phyloP scores from a whole-genome alignment of 2,113 vertebrate species.

The Anguilla japonica region DNA sequence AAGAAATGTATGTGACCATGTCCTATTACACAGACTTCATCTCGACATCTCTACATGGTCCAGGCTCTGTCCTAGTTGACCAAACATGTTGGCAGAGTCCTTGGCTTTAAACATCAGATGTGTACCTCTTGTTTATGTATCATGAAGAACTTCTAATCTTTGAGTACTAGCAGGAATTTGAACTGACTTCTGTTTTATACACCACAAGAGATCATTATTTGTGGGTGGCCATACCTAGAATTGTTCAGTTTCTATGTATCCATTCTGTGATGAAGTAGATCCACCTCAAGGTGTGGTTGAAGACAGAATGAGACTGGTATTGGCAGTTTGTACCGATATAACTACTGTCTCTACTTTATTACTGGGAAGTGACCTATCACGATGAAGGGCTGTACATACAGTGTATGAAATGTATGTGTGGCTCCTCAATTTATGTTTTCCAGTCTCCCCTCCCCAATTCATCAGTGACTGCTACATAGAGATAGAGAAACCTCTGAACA shows the following conservation, averaged over 20 bases:
- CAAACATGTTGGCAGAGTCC: too few species aligned
- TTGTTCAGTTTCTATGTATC: background rate
- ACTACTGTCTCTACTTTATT: too few species aligned
- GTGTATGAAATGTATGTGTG: background rate
- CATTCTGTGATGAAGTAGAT: background rate
- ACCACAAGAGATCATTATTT: background rate
- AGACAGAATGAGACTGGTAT: background rate
- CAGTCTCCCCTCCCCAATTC: background rate
- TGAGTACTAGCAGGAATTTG: too few species aligned
- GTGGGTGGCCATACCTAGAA: background rate
- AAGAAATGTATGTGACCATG: background rate
- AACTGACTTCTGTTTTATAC: too few species aligned
- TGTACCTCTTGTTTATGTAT: too few species aligned
- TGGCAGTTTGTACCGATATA: too few species aligned
- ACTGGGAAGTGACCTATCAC: background rate
- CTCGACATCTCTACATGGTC: too few species aligned
- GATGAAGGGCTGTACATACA: background rate
- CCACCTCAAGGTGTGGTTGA: background rate
- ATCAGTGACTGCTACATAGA: too few species aligned
- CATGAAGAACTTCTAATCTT: too few species aligned
- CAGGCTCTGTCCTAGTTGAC: too few species aligned
- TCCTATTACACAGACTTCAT: background rate
- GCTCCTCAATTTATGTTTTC: background rate
- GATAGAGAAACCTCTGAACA: too few species aligned
- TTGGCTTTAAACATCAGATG: too few species aligned